phyloP scores from a whole-genome alignment of 2,888 invertebrate species.

The Eretmocerus hayati region DNA sequence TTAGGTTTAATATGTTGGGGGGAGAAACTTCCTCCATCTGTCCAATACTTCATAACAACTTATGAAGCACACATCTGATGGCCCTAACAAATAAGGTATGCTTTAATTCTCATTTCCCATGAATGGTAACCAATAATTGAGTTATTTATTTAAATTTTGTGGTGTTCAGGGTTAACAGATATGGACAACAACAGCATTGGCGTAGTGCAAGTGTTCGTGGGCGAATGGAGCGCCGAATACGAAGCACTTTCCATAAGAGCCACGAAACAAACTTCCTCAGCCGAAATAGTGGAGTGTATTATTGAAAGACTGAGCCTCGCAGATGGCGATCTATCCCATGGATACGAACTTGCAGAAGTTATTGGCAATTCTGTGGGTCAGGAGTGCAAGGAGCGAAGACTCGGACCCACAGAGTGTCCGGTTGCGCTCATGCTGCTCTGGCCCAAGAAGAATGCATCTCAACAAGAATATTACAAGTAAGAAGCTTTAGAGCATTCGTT shows the following conservation, averaged over 20 bases:
- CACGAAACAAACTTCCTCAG: conserved; percentile 84
- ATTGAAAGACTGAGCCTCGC: conserved; percentile 57
- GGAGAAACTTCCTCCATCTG: conserved; percentile 23
- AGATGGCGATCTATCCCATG: conserved; percentile 49
- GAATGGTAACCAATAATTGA: background rate
- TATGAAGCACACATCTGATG: conserved; percentile 41
- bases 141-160: conserved; percentile 1
- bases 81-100: conserved; percentile 39
- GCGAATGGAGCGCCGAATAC: conserved; percentile 78
- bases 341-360: conserved; percentile 82
- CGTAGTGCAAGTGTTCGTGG: conserved; percentile 74
- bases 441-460: conserved; percentile 58
- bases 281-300: conserved; percentile 85
- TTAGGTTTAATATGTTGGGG: conserved; percentile 11
- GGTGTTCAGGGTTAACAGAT: conserved; percentile 19
- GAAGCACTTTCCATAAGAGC: conserved; percentile 87
- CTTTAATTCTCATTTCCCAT: background rate
- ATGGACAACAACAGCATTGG: conserved; percentile 44
- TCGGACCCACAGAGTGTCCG: conserved; percentile 74
- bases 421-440: conserved; percentile 77
- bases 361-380: conserved; percentile 79
- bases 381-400: conserved; percentile 85
- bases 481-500: no score
- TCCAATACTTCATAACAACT: conserved; percentile 39
- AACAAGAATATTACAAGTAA: conserved; percentile 50